These are phyloP conservation scores for Calyptommatus sinebrachiatus DNA, from an alignment of 2,113 vertebrate species.

Conservation along the genomic window DNA sequence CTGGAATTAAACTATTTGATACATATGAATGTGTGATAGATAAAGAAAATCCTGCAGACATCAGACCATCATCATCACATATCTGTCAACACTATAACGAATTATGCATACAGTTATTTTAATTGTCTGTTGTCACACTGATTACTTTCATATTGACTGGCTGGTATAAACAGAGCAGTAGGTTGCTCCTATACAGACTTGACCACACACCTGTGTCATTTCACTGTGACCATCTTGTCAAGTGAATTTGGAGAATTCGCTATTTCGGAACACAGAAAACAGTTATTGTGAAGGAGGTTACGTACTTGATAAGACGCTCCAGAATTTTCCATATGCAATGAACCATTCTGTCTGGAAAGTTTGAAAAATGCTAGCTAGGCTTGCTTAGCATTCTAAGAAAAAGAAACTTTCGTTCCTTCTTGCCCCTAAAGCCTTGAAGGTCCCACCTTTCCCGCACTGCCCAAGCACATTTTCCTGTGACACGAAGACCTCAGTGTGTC, in stretches of 20 bases:
- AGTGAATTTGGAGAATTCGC: neutral
- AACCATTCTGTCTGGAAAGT: neutral
- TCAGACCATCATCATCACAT: no score
- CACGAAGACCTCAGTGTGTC: neutral
- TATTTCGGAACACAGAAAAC: neutral
- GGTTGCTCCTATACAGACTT: neutral
- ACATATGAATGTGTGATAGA: no score
- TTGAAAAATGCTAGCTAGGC: neutral
- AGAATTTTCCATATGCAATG: neutral
- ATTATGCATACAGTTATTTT: neutral
- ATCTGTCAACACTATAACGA: neutral
- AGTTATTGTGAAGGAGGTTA: neutral
- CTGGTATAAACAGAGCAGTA: neutral
- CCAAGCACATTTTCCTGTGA: neutral
- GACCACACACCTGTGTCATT: neutral
- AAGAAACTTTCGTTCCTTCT: neutral
- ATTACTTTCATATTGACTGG: conserved; percentile 1
- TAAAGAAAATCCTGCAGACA: no score
- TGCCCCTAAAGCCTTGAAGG: neutral
- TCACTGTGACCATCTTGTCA: neutral
- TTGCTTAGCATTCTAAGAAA: neutral
- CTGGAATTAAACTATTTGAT: no score
- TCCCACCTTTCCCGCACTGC: no score
- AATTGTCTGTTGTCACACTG: neutral
- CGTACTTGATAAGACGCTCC: neutral